A percentile compares a stretch with the other conserved stretches of the same genome.
Evolutionary conservation across 2,888 invertebrate genomes (phyloP).

Genomic region (Didymodactylos carnosus): DNA sequence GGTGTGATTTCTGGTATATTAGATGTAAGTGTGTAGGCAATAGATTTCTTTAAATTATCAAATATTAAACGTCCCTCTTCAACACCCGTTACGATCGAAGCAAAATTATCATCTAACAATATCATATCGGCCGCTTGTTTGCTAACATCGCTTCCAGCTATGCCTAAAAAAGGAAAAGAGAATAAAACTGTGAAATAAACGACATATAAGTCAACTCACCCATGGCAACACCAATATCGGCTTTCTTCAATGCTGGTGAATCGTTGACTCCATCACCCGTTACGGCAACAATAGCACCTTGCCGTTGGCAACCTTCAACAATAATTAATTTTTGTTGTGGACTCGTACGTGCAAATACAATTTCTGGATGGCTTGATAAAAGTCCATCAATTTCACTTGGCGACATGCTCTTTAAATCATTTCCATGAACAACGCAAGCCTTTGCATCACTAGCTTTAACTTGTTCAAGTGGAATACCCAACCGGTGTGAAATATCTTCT

Average conservation of each 20-base stretch:
- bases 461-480: constrained; percentile 31
- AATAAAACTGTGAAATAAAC: no score
- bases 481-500: constrained; percentile 58
- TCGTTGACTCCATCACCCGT: constrained; percentile 74
- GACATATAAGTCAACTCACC: no score
- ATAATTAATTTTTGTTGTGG: constrained; percentile 65
- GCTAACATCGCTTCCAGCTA: constrained; percentile 37
- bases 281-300: constrained; percentile 58
- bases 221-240: constrained; percentile 40
- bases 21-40: constrained; percentile 83
- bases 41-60: constrained; percentile 92
- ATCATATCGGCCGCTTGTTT: constrained; percentile 99
- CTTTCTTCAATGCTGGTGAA: constrained; percentile 60
- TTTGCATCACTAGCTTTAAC: constrained; percentile 34
- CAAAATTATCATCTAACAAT: constrained; percentile 90
- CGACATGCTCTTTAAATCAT: constrained; percentile 60
- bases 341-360: constrained; percentile 83
- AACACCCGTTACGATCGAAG: constrained; percentile 76
- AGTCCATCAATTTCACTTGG: constrained; percentile 71
- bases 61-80: constrained; percentile 60
- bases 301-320: constrained; percentile 57
- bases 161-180: no score
- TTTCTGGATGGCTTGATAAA: constrained; percentile 72
- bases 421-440: constrained; percentile 34
- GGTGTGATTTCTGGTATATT: constrained; percentile 96